These are phyloP conservation scores for Ichneumoninae sp. DNA, from an alignment of 2,888 invertebrate species.

Conservation along the genomic window DNA sequence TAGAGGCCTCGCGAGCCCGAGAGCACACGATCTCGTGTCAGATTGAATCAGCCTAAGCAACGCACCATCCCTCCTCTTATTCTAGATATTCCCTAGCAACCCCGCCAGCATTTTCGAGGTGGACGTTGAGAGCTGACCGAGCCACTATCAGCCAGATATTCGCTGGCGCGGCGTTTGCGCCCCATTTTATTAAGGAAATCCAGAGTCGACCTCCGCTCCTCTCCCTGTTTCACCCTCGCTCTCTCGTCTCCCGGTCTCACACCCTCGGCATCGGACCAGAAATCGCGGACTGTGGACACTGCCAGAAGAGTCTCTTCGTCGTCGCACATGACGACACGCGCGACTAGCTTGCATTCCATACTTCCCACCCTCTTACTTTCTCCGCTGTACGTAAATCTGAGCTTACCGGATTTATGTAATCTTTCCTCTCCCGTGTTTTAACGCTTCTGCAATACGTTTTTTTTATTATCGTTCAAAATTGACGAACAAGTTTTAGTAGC, in stretches of 20 bases:
- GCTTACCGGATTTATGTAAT: conserved; percentile 1
- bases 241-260: conserved; percentile 34
- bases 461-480: not conserved
- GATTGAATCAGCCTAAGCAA: conserved; percentile 83
- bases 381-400: not conserved
- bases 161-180: conserved; percentile 83
- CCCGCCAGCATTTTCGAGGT: conserved; percentile 76
- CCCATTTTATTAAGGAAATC: conserved; percentile 83
- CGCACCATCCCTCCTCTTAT: conserved; percentile 73
- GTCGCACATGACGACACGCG: conserved; percentile 34
- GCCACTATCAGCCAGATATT: conserved; percentile 83
- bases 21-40: conserved; percentile 71
- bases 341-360: conserved; percentile 22
- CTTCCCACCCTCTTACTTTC: not conserved
- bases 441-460: not conserved
- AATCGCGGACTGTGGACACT: conserved; percentile 53
- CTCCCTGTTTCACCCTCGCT: conserved; percentile 22
- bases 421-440: not conserved
- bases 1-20: conserved; percentile 40
- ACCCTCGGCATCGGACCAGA: conserved; percentile 22
- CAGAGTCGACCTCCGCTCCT: conserved; percentile 70
- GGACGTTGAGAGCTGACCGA: conserved; percentile 81
- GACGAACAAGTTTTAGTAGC: not conserved
- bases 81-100: conserved; percentile 76
- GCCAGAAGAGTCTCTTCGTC: conserved; percentile 66